These are phyloP conservation scores for Gymnothorax reevesii DNA, from an alignment of 2,797 vertebrate species.

Conservation along the genomic window DNA sequence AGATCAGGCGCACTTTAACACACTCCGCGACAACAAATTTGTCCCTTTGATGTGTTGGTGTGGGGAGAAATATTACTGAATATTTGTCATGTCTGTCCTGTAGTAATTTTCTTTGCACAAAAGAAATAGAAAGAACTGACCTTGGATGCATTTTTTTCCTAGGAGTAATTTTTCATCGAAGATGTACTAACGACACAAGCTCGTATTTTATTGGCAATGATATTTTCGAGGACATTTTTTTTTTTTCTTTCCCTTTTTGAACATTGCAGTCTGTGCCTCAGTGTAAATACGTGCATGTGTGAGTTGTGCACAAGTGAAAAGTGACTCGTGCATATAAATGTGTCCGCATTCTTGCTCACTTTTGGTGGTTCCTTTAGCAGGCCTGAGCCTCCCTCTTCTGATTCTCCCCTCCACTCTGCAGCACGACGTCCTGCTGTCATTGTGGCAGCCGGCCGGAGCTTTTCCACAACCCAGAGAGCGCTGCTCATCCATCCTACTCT, in stretches of 20 bases:
- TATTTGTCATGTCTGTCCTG: not conserved
- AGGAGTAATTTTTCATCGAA: not conserved
- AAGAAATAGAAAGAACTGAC: not conserved
- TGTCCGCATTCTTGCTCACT: not conserved
- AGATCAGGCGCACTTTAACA: not conserved
- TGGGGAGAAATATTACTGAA: not conserved
- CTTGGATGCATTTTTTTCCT: not conserved
- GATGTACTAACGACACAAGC: not conserved
- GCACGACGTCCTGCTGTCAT: not conserved
- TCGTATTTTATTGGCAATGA: not conserved
- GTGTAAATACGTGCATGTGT: not conserved
- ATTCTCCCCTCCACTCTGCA: not conserved
- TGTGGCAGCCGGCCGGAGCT: not conserved
- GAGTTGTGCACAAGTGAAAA: slow-evolving; percentile 28
- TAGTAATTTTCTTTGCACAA: not conserved
- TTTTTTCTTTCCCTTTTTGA: not conserved
- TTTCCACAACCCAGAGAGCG: not conserved
- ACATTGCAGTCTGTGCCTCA: slow-evolving; percentile 16
- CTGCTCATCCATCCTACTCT: not conserved
- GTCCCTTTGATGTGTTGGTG: not conserved
- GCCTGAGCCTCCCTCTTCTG: not conserved
- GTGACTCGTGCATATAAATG: not conserved
- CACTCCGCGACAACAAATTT: not conserved
- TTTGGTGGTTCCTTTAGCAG: not conserved
- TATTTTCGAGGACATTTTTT: not conserved